These are phyloP conservation scores for Acrocephalus kingi DNA, from an alignment of 2,113 vertebrate genomes.

Conservation along the genomic window DNA sequence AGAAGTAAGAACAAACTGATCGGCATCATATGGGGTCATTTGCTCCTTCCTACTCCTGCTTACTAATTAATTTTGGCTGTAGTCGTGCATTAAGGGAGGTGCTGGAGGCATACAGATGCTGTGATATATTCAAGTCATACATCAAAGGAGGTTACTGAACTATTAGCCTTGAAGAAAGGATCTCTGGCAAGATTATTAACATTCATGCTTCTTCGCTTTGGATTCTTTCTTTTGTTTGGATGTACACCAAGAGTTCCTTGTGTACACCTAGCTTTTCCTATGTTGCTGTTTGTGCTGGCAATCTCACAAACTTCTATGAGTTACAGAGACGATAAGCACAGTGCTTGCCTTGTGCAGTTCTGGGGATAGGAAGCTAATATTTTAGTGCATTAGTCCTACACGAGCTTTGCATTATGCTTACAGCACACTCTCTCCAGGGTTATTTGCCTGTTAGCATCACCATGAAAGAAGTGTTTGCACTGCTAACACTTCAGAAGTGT, in stretches of 20 bases:
- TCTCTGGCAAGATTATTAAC: constrained; percentile 67
- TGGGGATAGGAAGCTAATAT: not conserved
- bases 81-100: constrained; percentile 58
- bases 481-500: not conserved
- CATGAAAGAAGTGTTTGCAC: not conserved
- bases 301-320: not conserved
- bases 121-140: constrained; percentile 71
- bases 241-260: constrained; percentile 28
- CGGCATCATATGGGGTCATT: constrained; percentile 62
- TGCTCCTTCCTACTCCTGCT: constrained; percentile 37
- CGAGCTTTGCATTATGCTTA: not conserved
- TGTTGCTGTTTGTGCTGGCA: constrained; percentile 44
- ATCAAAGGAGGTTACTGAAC: constrained; percentile 75
- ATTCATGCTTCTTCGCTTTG: constrained; percentile 25
- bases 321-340: not conserved
- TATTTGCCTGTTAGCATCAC: not conserved
- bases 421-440: not conserved
- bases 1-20: constrained; percentile 52
- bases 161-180: constrained; percentile 70
- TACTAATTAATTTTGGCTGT: constrained; percentile 71
- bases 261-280: constrained; percentile 23
- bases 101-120: constrained; percentile 66
- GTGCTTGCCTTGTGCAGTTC: not conserved
- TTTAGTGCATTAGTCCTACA: not conserved
- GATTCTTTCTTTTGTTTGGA: constrained; percentile 58